Evolutionary conservation across 2,113 vertebrate genomes (phyloP).

Genomic region (Sisor rabdophorus): DNA sequence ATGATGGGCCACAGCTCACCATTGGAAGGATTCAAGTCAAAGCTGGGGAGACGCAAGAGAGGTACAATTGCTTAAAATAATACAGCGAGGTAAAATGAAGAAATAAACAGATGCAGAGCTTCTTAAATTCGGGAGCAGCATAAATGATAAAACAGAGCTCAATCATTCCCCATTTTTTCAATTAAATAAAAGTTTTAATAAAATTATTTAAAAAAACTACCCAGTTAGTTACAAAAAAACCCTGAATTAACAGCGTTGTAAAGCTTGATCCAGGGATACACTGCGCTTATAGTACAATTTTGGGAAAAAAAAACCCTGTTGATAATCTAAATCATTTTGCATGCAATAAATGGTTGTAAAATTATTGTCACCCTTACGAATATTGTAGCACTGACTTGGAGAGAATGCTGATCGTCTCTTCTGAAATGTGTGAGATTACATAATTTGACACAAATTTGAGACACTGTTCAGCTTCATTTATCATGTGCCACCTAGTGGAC

Average conservation of each 20-base stretch:
- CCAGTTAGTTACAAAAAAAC: too few species aligned
- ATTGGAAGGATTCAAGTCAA: slow-evolving; percentile 78
- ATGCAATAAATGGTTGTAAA: background rate
- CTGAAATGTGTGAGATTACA: background rate
- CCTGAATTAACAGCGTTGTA: background rate
- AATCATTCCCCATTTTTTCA: too few species aligned
- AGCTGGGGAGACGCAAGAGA: slow-evolving; percentile 87
- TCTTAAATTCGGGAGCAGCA: too few species aligned
- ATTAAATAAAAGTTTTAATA: too few species aligned
- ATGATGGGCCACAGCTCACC: slow-evolving; percentile 63
- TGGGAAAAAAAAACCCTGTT: too few species aligned
- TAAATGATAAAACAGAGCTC: too few species aligned
- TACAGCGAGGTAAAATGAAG: background rate
- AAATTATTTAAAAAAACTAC: too few species aligned
- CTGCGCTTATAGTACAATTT: background rate
- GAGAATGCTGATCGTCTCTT: background rate
- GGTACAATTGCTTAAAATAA: slow-evolving; percentile 65
- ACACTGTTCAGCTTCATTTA: background rate
- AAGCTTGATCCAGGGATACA: background rate
- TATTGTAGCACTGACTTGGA: background rate
- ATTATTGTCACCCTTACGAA: background rate
- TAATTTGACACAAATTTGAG: background rate
- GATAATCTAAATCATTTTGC: too few species aligned
- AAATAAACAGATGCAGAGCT: background rate
- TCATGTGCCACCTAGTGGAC: slow-evolving; percentile 59